Base-by-base conservation (phyloP, 1,140 invertebrate species). In the Plutomurus gul region DNA sequence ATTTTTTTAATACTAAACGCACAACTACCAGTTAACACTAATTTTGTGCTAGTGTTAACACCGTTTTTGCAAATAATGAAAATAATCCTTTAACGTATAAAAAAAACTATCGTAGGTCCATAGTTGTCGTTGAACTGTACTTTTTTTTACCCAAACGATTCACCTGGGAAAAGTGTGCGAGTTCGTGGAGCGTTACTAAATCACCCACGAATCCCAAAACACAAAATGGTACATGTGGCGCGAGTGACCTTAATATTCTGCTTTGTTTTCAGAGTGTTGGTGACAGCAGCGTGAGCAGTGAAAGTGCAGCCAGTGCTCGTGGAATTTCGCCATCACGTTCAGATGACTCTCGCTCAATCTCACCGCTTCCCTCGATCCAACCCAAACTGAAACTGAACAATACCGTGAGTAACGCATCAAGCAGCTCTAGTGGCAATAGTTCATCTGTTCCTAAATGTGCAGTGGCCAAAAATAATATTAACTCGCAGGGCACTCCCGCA, bases 291-390 rank as follows among this genome's bases (percentile, higher is more conserved):
- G 65, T 88, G 73, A 89, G 88, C 81, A 89, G 85, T 70, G 88
- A 88, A 49, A 88, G 87, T 75, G 84, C 88, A 1, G 87, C 86
- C 5, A 89, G 87, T 25, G 83, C 75, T 33, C 76, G 82, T 49
- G 83, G 84, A 76, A 86, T 87, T 8, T 90, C 89, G 6, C 89
- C 89, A 1, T 86, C 88, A 0, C 85, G 87, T 22, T 89, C 88
- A 6, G 83, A 84, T 27, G 83, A 84, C 43, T 84, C 78, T 36
- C 77, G 84, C 13, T 86, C 85, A n/a, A 84, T 84, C 27, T 86
- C 86, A 84, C 88, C 86, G 75, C 86, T 71, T 85, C 85, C 85
- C 85, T 86, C 77, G 83, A 51, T 85, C 83, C 51, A 72, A 11
- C 77, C 76, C 74, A 78, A 82, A 72, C 65, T 79, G 6, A 84